These are phyloP conservation scores for Trichogramma pretiosum DNA, from an alignment of 1,140 invertebrate genomes.

Conservation along the genomic window DNA sequence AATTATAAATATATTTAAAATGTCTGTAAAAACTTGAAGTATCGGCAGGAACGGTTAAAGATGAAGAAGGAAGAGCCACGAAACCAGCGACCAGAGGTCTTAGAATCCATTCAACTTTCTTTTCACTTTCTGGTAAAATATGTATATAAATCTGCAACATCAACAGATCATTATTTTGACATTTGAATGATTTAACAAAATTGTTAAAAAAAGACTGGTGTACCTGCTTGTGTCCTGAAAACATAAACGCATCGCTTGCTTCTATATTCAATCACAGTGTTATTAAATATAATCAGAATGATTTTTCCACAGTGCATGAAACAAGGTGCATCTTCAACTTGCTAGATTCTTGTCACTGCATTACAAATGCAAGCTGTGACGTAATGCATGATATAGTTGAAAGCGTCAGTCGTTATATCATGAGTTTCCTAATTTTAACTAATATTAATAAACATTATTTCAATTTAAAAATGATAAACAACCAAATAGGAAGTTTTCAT, in stretches of 20 bases:
- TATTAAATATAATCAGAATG: slow-evolving; percentile 60
- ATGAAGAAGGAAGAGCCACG: slow-evolving; percentile 50
- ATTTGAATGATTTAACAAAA: neutral
- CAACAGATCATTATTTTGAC: neutral
- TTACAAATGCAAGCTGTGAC: too few species aligned
- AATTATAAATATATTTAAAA: slow-evolving; percentile 6
- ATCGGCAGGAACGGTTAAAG: slow-evolving; percentile 39
- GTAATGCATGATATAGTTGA: too few species aligned
- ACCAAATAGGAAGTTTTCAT: too few species aligned
- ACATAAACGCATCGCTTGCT: slow-evolving; percentile 80
- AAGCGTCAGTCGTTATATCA: too few species aligned
- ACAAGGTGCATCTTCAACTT: too few species aligned
- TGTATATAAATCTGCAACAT: slow-evolving; percentile 46
- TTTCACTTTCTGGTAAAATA: slow-evolving; percentile 48
- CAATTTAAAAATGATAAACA: too few species aligned
- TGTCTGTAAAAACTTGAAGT: slow-evolving; percentile 27
- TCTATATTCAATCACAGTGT: slow-evolving; percentile 69
- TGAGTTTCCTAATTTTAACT: too few species aligned
- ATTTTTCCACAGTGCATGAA: too few species aligned
- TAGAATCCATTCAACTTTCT: slow-evolving; percentile 51
- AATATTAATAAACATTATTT: too few species aligned
- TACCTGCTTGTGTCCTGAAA: slow-evolving; percentile 81
- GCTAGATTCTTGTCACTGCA: too few species aligned
- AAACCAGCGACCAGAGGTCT: slow-evolving; percentile 54
- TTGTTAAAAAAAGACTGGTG: neutral